phyloP scores from a whole-genome alignment of 2,888 invertebrate species.

The Pogonocherus hispidulus region DNA sequence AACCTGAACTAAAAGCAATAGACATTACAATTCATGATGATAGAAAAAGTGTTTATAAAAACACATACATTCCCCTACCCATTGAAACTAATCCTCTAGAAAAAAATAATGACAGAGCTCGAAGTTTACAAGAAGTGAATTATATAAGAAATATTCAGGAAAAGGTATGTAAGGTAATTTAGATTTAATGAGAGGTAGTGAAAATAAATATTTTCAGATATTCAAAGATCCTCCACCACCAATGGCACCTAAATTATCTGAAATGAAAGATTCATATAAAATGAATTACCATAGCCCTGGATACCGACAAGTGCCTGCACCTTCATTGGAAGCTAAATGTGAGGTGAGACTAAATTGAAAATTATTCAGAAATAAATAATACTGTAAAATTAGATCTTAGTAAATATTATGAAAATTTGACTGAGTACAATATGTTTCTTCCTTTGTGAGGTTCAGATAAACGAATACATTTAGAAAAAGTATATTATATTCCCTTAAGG shows the following conservation, averaged over 20 bases:
- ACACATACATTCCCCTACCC: slow-evolving; percentile 51
- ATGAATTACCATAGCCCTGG: slow-evolving; percentile 40
- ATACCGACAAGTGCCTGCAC: slow-evolving; percentile 52
- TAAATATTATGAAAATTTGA: no score
- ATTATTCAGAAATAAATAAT: neutral
- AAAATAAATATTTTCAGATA: slow-evolving; percentile 47
- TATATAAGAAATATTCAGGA: slow-evolving; percentile 59
- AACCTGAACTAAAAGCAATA: slow-evolving; percentile 50
- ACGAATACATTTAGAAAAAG: no score
- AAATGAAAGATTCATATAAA: slow-evolving; percentile 60
- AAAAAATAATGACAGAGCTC: slow-evolving; percentile 38
- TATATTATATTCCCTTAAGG: no score
- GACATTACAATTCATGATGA: slow-evolving; percentile 57
- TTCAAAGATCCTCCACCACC: slow-evolving; percentile 60
- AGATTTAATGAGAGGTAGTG: neutral
- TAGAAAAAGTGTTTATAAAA: slow-evolving; percentile 47
- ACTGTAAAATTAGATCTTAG: no score
- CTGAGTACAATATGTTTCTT: no score
- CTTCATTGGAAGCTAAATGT: slow-evolving; percentile 56
- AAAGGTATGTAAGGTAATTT: slow-evolving; percentile 50
- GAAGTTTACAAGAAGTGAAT: slow-evolving; percentile 40
- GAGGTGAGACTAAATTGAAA: slow-evolving; percentile 48
- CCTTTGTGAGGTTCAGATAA: no score
- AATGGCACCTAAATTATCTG: slow-evolving; percentile 52
- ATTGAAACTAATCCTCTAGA: slow-evolving; percentile 45